Evolutionary conservation across 1,140 invertebrate species (phyloP), one percentile per base, ranked within the genome.

Genomic region (Fopius arisanus): DNA sequence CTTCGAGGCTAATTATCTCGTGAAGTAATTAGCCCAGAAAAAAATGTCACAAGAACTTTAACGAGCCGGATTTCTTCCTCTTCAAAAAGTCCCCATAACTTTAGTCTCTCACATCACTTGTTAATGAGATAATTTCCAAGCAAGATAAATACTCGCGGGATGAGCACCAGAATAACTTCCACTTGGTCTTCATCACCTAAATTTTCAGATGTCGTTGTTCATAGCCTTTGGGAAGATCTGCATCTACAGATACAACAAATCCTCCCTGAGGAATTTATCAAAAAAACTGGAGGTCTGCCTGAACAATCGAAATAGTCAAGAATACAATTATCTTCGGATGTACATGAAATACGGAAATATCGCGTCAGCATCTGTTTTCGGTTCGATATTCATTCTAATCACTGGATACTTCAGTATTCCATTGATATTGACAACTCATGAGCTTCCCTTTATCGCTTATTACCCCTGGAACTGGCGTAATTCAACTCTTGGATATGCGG

Each of bases 181-280:
- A n/a, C 33, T 1, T 12, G 2, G 7, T 51, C n/a, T 51, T 6
- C 21, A 19, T 16, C 21, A 19, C 19, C 16, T 48, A 4, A 48
- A 48, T 19, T 74, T 74, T 63, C 40, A 74, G 72, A 75, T 75
- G 69, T 26, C 62, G 12, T 41, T 75, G 3, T 40, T 70, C 37
- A 71, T 67, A 40, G 70, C 73, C 4, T 71, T 75, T 37, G 69
- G 73, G 1, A 75, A 75, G 67, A 71, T 75, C 43, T 75, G 73
- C 59, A 67, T 75, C 14, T 75, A 75, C 41, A 43, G 73, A 23
- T 28, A 41, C 10, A 33, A 75, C n/a, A 65, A 67, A n/a, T 7
- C 6, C 0, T 10, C 31, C 0, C 26, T 75, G 10, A 69, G 28
- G 3, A 51, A 40, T 16, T 40, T 75, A 3, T 41, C 59, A 2